phyloP scores from a whole-genome alignment of 2,797 vertebrate genomes.

The Monodelphis domestica region DNA sequence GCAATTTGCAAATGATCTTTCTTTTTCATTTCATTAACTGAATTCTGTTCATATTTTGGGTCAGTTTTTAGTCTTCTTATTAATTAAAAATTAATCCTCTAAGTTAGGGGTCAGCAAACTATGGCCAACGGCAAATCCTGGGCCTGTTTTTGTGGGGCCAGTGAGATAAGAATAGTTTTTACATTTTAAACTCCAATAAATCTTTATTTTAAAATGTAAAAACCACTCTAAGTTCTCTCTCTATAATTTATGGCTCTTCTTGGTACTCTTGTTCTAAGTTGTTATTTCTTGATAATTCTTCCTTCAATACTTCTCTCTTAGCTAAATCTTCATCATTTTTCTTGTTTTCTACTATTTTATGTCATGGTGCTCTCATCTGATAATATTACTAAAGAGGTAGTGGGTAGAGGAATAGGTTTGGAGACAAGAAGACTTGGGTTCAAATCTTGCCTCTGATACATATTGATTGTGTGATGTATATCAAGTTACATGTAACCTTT shows the following conservation, averaged over 20 bases:
- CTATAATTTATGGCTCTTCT: not conserved
- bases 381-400: conserved; percentile 10
- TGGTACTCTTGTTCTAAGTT: not conserved
- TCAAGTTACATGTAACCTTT: not conserved
- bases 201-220: not conserved
- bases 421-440: not conserved
- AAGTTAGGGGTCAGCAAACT: not conserved
- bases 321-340: not conserved
- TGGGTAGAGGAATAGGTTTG: conserved; percentile 3
- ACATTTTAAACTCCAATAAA: not conserved
- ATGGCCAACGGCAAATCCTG: not conserved
- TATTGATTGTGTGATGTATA: not conserved
- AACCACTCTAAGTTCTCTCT: not conserved
- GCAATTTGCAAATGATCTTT: not conserved
- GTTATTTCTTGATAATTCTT: not conserved
- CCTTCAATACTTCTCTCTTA: not conserved
- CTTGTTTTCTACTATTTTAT: conserved; percentile 20
- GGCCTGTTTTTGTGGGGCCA: not conserved
- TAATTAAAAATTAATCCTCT: conserved; percentile 21
- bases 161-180: not conserved
- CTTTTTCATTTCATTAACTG: not conserved
- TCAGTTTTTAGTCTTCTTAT: not conserved
- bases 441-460: conserved; percentile 8
- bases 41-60: not conserved
- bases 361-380: not conserved